Evolutionary conservation across 2,113 vertebrate species (phyloP).

Genomic region (Melanerpes formicivorus): DNA sequence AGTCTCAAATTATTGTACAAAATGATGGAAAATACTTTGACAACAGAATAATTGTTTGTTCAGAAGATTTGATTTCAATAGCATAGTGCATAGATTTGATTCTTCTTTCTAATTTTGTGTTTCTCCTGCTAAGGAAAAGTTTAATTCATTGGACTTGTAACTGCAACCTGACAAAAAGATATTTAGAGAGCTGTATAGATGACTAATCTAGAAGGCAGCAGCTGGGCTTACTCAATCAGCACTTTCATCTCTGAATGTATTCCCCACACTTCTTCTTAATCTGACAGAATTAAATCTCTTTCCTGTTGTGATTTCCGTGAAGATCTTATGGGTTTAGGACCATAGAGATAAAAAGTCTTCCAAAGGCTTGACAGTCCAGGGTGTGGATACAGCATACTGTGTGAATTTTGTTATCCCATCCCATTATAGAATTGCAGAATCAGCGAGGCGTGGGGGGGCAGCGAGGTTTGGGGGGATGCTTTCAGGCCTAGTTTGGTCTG

Average conservation of each 20-base stretch:
- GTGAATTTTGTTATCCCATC: no score
- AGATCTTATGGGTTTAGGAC: no score
- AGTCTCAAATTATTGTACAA: neutral
- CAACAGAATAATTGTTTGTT: neutral
- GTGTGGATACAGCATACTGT: no score
- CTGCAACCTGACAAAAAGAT: neutral
- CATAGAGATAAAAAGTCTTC: no score
- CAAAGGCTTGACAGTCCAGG: no score
- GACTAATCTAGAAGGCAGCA: conserved; percentile 25
- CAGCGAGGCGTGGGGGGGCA: no score
- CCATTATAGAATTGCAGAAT: no score
- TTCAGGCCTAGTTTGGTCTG: no score
- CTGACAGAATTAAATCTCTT: neutral
- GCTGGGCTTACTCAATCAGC: neutral
- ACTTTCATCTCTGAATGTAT: neutral
- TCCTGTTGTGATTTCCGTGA: neutral
- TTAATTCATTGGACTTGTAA: neutral
- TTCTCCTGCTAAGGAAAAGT: neutral
- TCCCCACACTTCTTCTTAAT: neutral
- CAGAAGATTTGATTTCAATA: neutral
- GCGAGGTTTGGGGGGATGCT: no score
- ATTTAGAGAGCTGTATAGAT: neutral
- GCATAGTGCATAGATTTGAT: neutral
- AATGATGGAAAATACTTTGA: neutral
- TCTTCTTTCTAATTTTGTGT: neutral